Conservation (phyloP, 2,113 vertebrate genomes). For the Indri indri region DNA sequence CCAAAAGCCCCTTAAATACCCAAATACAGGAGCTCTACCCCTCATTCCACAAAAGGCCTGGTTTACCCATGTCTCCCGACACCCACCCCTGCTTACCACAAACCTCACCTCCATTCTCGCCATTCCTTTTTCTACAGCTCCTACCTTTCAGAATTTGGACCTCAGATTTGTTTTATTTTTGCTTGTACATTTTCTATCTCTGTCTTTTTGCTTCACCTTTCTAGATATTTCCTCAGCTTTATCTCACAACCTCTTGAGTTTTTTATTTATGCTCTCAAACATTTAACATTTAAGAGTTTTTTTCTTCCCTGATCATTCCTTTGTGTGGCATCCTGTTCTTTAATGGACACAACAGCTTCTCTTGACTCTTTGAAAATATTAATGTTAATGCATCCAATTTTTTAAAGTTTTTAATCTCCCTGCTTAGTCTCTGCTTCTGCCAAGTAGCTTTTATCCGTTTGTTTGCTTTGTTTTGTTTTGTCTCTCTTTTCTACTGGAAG, state of each 20-base stretch:
- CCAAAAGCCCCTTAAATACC: background rate
- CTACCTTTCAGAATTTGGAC: background rate
- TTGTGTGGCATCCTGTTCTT: background rate
- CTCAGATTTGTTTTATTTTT: background rate
- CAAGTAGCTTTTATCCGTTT: background rate
- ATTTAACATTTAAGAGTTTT: background rate
- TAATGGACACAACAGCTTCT: background rate
- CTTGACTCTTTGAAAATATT: background rate
- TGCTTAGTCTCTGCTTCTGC: background rate
- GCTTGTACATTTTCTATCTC: background rate
- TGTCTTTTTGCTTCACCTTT: background rate
- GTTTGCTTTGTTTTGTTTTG: background rate
- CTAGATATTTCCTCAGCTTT: background rate
- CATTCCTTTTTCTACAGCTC: background rate
- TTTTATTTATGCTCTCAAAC: background rate
- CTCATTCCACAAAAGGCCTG: background rate
- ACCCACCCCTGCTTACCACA: background rate
- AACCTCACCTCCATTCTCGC: background rate
- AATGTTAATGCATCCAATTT: background rate
- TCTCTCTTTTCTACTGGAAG: background rate
- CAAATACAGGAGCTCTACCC: background rate
- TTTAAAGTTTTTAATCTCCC: background rate
- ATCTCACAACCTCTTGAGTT: background rate
- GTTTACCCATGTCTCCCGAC: background rate
- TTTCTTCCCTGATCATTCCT: background rate